These are phyloP conservation scores for Chauna torquata DNA, from an alignment of 2,113 vertebrate species.

Conservation along the genomic window DNA sequence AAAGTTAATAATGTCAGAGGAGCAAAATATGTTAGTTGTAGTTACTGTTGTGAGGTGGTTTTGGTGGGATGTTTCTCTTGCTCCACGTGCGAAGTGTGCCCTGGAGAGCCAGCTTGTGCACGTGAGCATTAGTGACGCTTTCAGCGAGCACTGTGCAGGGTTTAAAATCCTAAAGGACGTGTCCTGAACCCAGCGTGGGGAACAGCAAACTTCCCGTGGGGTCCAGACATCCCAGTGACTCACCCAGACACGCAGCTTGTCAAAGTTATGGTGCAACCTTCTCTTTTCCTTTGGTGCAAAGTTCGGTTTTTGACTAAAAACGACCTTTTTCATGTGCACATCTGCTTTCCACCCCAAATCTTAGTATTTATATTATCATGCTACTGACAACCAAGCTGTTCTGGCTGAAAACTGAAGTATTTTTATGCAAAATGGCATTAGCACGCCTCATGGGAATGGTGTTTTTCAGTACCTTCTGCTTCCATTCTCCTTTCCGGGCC, in stretches of 20 bases:
- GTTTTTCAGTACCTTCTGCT: conserved; percentile 23
- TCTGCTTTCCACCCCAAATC: conserved; percentile 4
- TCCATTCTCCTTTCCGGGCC: neutral
- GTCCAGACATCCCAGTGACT: neutral
- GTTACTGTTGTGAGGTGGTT: neutral
- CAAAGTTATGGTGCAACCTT: neutral
- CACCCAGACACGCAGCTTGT: neutral
- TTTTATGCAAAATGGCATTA: neutral
- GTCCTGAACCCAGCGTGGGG: neutral
- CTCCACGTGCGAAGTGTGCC: neutral
- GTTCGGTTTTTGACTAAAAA: neutral
- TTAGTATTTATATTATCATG: neutral
- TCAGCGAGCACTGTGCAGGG: neutral
- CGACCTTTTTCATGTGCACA: neutral
- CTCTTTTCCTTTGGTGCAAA: neutral
- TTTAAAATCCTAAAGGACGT: neutral
- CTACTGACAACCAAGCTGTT: neutral
- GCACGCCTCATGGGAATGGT: neutral
- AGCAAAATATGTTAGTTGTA: neutral
- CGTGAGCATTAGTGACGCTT: neutral
- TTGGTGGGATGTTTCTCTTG: neutral
- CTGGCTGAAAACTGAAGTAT: conserved; percentile 1
- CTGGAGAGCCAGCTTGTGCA: neutral
- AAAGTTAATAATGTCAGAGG: neutral
- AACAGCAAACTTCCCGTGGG: neutral